A percentile compares a stretch with the other conserved stretches of the same genome.
Conservation (phyloP, 2,888 invertebrate species). For the Amphipoea oculea region DNA sequence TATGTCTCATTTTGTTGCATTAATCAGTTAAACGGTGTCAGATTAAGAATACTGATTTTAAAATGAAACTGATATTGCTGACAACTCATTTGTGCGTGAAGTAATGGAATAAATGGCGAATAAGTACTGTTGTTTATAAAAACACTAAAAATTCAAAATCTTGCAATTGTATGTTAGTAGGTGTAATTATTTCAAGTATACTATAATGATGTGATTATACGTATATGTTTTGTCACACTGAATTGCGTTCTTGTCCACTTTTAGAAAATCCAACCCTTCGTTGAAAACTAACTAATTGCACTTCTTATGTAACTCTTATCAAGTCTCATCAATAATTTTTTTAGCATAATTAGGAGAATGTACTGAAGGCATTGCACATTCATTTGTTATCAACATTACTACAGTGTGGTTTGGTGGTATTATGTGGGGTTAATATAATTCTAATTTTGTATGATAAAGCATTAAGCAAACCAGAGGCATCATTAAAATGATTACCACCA, state of each 20-base stretch:
- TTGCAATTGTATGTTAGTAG: neutral
- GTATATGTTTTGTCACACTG: neutral
- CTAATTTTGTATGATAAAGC: conserved; percentile 33
- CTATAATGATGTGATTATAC: too few species aligned
- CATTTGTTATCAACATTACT: conserved; percentile 54
- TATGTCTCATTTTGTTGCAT: conserved; percentile 74
- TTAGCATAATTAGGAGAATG: conserved; percentile 26
- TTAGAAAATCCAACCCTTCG: neutral
- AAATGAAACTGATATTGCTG: conserved; percentile 42
- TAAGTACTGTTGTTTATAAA: conserved; percentile 7
- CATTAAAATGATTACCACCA: conserved; percentile 13
- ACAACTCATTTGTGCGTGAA: conserved; percentile 44
- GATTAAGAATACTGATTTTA: conserved; percentile 72
- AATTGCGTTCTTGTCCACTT: neutral
- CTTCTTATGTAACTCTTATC: conserved; percentile 19
- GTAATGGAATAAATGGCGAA: conserved; percentile 24
- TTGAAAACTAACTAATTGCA: neutral
- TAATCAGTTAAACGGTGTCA: conserved; percentile 68
- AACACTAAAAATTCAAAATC: conserved; percentile 19
- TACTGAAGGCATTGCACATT: conserved; percentile 48
- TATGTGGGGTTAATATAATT: conserved; percentile 35
- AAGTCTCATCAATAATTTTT: conserved; percentile 41
- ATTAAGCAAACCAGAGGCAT: conserved; percentile 20
- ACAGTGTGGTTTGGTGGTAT: conserved; percentile 26
- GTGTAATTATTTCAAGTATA: neutral